Evolutionary conservation across 2,888 invertebrate species (phyloP), one percentile per base, ranked within the genome.

Genomic region (Tanytarsus gracilentus): DNA sequence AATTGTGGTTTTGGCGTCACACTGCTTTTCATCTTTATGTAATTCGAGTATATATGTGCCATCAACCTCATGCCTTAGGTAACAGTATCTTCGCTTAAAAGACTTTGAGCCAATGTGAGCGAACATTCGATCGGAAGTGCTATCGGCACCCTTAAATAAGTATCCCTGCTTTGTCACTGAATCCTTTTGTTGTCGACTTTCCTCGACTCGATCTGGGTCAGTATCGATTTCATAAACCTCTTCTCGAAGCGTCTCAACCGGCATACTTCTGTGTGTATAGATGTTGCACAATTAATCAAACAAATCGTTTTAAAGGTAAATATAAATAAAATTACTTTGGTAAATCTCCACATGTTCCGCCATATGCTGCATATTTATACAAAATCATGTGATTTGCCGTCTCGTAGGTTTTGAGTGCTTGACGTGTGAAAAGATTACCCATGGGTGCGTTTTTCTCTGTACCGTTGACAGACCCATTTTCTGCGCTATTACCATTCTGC

Each of bases 1-100:
- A 70, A 95, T 88, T 30, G 92, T 88, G 65, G 90, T 85, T 76
- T 94, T 94, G 0, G 90, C 87, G 68, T 95, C 94, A 25, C 84
- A 84, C 74, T 90, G 92, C 70, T 88, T 87, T 63, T 94, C 93
- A 74, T 95, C 95, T 76, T 95, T 95, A 72, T 90, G 90, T 66
- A 95, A 81, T 75, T 94, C 93, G 58, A 95, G 78, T 68, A 91
- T 88, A 68, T 92, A 93, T 0, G 92, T 90, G 49, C 90, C 91
- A 71, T 94, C 93, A 27, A 92, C 86, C 75, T 93, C 92, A 71
- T 88, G 86, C 63, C 92, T 81, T 70, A 95, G 80, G 76, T 88
- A 88, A 75, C 93, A 93, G 75, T 88, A 95, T 64, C 87, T 78
- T 71, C 91, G 80, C 75, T 95, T 95, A 71, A 93, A 94, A 61